Evolutionary conservation across 2,113 vertebrate species (phyloP).

Genomic region (Pelobates fuscus): DNA sequence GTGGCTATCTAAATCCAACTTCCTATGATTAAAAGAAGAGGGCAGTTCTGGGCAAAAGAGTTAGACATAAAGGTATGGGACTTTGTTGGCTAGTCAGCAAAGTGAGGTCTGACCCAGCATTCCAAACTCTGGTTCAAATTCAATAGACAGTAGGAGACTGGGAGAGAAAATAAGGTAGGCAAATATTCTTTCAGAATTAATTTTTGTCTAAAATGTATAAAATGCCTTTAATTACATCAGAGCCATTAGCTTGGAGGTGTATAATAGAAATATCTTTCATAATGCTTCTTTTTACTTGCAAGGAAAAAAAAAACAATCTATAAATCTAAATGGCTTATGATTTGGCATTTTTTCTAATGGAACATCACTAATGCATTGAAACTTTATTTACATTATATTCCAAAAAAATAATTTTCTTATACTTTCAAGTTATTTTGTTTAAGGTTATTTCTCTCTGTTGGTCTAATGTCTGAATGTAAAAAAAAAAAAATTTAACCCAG

Average conservation of each 20-base stretch:
- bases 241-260: background rate
- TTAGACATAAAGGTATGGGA: no score
- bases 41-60: no score
- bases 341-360: background rate
- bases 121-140: no score
- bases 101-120: no score
- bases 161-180: no score
- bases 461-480: background rate
- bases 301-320: conserved; percentile 4
- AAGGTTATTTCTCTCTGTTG: background rate
- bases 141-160: no score
- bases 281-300: background rate
- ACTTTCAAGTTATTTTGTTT: background rate
- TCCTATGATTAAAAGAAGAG: no score
- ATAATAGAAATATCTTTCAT: conserved; percentile 5
- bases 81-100: no score
- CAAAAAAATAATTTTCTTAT: background rate
- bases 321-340: conserved; percentile 17
- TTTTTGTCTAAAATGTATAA: background rate
- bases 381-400: background rate
- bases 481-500: background rate
- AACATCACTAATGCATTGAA: conserved; percentile 9
- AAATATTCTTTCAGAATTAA: no score
- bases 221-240: conserved; percentile 14
- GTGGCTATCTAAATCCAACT: no score